Conservation (phyloP, 2,888 invertebrate genomes). For the Gymnoscelis rufifasciata region DNA sequence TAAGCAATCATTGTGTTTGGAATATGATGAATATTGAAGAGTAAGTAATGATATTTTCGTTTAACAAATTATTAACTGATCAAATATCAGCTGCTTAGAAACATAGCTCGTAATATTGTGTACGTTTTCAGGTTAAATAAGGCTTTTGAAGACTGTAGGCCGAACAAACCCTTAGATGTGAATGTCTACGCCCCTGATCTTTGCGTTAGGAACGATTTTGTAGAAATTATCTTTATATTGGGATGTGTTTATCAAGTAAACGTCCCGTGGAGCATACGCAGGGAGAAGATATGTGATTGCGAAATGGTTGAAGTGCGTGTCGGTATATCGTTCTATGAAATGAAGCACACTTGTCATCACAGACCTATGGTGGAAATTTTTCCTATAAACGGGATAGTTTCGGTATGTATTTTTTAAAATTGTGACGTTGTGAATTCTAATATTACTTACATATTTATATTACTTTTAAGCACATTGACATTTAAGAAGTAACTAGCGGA, state of each 20-base stretch:
- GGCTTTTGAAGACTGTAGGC: constrained; percentile 56
- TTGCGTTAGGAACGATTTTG: constrained; percentile 46
- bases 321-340: constrained; percentile 63
- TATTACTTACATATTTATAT: no score
- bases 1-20: constrained; percentile 71
- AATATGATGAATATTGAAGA: constrained; percentile 64
- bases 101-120: no score
- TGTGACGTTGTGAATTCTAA: no score
- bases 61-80: no score
- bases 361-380: constrained; percentile 53
- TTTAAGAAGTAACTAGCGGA: no score
- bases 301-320: constrained; percentile 60
- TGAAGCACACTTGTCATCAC: constrained; percentile 63
- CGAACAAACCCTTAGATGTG: constrained; percentile 52
- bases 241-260: constrained; percentile 55
- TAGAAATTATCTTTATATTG: constrained; percentile 59
- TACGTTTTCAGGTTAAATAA: constrained; percentile 51
- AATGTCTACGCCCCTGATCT: constrained; percentile 63
- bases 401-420: constrained; percentile 41
- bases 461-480: no score
- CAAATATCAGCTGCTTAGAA: no score
- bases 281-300: constrained; percentile 68
- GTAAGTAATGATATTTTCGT: constrained; percentile 41
- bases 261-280: constrained; percentile 57
- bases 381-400: constrained; percentile 54